Conservation (phyloP, 2,797 vertebrate species). For the Sebastes cheni region DNA sequence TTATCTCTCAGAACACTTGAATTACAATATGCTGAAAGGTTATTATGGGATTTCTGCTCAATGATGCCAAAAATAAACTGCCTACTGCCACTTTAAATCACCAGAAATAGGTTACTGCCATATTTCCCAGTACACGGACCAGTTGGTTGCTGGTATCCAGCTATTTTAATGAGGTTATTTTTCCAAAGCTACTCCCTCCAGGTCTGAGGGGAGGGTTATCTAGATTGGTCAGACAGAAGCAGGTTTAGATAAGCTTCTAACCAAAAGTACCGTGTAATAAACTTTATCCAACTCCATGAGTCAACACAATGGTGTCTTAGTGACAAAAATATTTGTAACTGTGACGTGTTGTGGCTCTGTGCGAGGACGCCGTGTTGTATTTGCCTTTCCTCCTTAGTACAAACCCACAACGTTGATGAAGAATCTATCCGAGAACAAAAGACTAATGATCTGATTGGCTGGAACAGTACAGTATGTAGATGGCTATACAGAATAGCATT, state of each 20-base stretch:
- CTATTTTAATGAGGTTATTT: background rate
- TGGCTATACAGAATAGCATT: conserved; percentile 63
- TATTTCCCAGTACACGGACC: background rate
- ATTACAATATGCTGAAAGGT: too few relatives aligned
- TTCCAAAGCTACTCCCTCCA: background rate
- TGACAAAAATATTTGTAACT: conserved; percentile 15
- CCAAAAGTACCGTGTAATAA: background rate
- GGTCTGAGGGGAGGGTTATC: background rate
- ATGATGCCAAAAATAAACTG: too few relatives aligned
- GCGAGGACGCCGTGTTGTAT: conserved; percentile 23
- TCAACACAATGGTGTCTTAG: background rate
- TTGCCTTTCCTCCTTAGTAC: conserved; percentile 16
- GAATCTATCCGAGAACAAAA: conserved; percentile 71
- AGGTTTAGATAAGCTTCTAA: background rate
- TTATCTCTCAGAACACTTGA: too few relatives aligned
- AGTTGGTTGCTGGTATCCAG: background rate
- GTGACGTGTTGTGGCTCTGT: background rate
- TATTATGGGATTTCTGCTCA: too few relatives aligned
- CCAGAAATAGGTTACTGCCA: background rate
- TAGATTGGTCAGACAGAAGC: background rate
- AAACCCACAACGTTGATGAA: conserved; percentile 54
- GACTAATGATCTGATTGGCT: conserved; percentile 67
- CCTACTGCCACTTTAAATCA: background rate
- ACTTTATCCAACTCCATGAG: background rate
- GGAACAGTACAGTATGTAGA: conserved; percentile 63